These are phyloP conservation scores for Aix galericulata DNA, from an alignment of 2,113 vertebrate species.

Conservation along the genomic window DNA sequence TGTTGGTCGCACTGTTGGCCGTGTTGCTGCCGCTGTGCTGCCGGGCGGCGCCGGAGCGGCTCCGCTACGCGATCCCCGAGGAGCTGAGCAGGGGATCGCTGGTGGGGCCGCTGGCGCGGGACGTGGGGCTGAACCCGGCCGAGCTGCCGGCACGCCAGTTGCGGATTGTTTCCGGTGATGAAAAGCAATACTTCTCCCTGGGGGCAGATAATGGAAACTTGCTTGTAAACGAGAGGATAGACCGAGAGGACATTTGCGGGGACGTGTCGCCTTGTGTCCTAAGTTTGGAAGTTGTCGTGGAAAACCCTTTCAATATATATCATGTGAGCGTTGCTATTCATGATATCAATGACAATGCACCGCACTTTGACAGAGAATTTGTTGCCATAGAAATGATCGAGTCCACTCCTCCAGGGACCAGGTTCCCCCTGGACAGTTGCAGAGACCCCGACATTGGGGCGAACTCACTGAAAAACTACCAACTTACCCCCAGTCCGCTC, in stretches of 20 bases:
- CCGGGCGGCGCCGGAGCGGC: not conserved
- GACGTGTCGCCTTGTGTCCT: conserved; percentile 67
- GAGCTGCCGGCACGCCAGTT: not conserved
- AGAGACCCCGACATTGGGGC: conserved; percentile 72
- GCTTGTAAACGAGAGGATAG: conserved; percentile 76
- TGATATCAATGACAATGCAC: conserved; percentile 83
- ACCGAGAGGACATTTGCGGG: conserved; percentile 79
- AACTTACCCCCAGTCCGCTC: conserved; percentile 65
- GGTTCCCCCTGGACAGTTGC: conserved; percentile 63
- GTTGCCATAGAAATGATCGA: conserved; percentile 73
- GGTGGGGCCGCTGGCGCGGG: conserved; percentile 48
- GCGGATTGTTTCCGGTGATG: not conserved
- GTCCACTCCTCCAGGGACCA: conserved; percentile 54
- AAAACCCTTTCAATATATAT: conserved; percentile 81
- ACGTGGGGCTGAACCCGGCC: not conserved
- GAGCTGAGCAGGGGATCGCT: conserved; percentile 49
- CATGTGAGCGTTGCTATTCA: conserved; percentile 72
- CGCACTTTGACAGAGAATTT: conserved; percentile 58
- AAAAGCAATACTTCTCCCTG: conserved; percentile 43
- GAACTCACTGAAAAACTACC: conserved; percentile 80
- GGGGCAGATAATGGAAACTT: conserved; percentile 55
- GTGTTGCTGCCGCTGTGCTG: not conserved
- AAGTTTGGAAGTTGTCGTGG: conserved; percentile 75
- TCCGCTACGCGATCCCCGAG: conserved; percentile 27
- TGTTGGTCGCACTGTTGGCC: not conserved